Evolutionary conservation across 2,113 vertebrate species (phyloP), one percentile per base, ranked within the genome.

Genomic region (Aspidoscelis tigris): DNA sequence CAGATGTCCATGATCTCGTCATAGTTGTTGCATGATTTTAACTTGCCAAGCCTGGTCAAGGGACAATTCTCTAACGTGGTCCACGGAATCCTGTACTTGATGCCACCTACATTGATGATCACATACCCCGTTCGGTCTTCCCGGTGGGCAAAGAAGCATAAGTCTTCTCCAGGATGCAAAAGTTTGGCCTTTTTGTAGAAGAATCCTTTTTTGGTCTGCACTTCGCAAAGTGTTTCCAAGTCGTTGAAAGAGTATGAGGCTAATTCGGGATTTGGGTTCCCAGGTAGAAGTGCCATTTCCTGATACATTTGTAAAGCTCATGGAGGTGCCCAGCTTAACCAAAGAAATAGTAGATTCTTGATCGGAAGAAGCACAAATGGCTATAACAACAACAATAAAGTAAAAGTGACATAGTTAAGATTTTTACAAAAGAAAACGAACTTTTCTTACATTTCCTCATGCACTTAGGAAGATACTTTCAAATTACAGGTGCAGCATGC

Each of bases 91-190:
- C 94, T 95, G 93, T 98, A 98, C 81, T 97, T 96, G 92, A 98
- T 98, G 21, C 98, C 98, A 6, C 98, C 98, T 41, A 99, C 98
- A 0, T 99, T 99, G 93, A 99, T 98, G 77, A 98, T 98, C 91
- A 97, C 97, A 5, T 95, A 96, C 5, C 94, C 88, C 5, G 96
- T 88, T 7, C 86, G 93, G 87, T 94, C 93, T 76, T 91, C 94
- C 72, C 84, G 88, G 83, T 0, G 93, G 18, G 91, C 93, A 24
- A 93, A 84, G 81, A 93, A 95, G 84, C 93, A 94, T 80, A 96
- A 84, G 26, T 96, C 95, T 41, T 97, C 96, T 88, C 94, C 76
- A 73, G 92, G 87, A 58, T 87, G 95, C 77, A 97, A 93, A 72
- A 97, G 95, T 89, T 95, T 97, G 76, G 96, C 97, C 21, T 97